Evolutionary conservation across 1,140 invertebrate species (phyloP).

Genomic region (Pogonus chalceus): DNA sequence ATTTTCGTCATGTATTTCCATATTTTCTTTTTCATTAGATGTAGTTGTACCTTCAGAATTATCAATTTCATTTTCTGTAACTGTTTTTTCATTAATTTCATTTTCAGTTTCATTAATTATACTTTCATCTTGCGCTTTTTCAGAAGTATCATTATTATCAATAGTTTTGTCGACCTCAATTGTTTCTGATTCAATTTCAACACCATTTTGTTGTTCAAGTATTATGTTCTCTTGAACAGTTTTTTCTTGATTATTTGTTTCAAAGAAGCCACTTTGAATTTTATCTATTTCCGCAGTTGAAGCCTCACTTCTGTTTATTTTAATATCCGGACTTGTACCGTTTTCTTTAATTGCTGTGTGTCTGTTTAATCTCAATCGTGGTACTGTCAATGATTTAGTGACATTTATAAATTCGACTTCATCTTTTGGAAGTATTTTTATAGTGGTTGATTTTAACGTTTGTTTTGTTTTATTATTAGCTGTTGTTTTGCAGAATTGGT

Average conservation of each 20-base stretch:
- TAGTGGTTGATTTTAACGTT: not conserved
- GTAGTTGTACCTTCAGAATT: too few relatives aligned
- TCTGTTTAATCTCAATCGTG: not conserved
- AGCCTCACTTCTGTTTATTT: not conserved
- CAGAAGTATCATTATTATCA: not conserved
- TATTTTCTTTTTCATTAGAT: not conserved
- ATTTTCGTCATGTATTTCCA: not conserved
- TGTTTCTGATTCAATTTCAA: not conserved
- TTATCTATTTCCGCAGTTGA: slow-evolving; percentile 2
- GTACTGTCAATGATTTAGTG: not conserved
- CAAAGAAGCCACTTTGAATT: not conserved
- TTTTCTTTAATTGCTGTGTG: too few relatives aligned
- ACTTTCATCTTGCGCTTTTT: not conserved
- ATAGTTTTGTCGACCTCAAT: not conserved
- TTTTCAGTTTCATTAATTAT: not conserved
- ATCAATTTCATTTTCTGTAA: too few relatives aligned
- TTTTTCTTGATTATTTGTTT: not conserved
- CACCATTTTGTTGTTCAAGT: not conserved
- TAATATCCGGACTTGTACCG: not conserved
- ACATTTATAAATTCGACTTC: not conserved
- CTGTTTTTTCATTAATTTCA: too few relatives aligned
- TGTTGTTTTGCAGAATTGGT: slow-evolving; percentile 1
- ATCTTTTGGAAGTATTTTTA: not conserved
- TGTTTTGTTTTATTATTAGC: not conserved
- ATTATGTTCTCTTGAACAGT: not conserved